Evolutionary conservation across 2,888 invertebrate species (phyloP), one percentile per base, ranked within the genome.

Genomic region (Thelaira solivaga): DNA sequence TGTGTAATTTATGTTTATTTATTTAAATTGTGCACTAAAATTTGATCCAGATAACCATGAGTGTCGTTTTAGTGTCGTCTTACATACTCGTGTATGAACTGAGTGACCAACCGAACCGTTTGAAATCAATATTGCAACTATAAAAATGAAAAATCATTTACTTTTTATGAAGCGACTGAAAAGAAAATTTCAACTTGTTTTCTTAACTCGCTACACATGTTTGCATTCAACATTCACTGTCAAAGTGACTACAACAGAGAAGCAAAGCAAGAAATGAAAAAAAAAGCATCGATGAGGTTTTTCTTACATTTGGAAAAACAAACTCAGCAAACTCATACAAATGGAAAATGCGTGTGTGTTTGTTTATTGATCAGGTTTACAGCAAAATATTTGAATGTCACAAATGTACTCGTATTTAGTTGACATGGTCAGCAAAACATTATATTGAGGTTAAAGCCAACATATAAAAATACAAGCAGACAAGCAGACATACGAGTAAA

Each of bases 81-180:
- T 51, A n/a, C 10, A 24, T 31, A n/a, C 18, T 10, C n/a, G 31
- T 34, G 24, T 43, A n/a, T 51, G n/a, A 39, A 67, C 43, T 39
- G 45, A 31, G 47, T 65, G 74, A 74, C 47, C 81, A 79, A 81
- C 86, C 86, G 84, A 81, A 82, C 83, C 86, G 82, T 81, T 83
- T 83, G 83, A 84, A 82, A 85, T 81, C 85, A 86, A 84, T 84
- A 84, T 81, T 81, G 82, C 83, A 82, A 86, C 86, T 86, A 84
- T 83, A 82, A 82, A 76, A 80, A 81, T 80, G 80, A 76, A 81
- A 81, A 84, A 84, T 82, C 81, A 75, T 81, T 74, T 74, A 55
- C 80, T 65, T 62, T 62, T 69, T 34, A 79, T 76, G 64, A 65
- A 75, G 74, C 45, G 45, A 59, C 41, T 41, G 10, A 69, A 73